These are phyloP conservation scores for Fundulus diaphanus DNA, from an alignment of 2,797 vertebrate genomes.

Conservation along the genomic window DNA sequence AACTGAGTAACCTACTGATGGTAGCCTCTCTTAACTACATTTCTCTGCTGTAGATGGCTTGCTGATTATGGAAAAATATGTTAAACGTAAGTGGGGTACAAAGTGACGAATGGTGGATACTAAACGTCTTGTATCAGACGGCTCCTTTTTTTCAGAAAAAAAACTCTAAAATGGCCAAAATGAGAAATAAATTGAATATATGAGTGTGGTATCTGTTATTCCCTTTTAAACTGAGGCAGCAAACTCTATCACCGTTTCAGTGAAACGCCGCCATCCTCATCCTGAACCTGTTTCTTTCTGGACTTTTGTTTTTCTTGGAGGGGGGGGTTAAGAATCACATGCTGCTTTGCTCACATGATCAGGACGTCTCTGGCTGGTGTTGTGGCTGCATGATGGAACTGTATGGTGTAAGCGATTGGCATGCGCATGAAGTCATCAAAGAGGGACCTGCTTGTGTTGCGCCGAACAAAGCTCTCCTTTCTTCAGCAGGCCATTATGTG, in stretches of 20 bases:
- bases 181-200: neutral
- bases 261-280: constrained; percentile 5
- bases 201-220: neutral
- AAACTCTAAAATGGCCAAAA: neutral
- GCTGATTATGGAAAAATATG: neutral
- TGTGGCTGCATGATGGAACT: constrained; percentile 56
- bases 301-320: constrained; percentile 7
- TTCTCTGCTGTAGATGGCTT: neutral
- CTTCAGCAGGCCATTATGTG: constrained; percentile 70
- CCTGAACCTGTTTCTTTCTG: constrained; percentile 23
- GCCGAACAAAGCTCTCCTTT: constrained; percentile 76
- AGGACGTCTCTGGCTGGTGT: constrained; percentile 39
- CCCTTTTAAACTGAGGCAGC: neutral
- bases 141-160: neutral
- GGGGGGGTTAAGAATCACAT: constrained; percentile 23
- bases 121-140: neutral
- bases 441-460: constrained; percentile 79
- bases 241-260: neutral
- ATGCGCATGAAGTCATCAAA: constrained; percentile 78
- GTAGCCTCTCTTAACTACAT: neutral
- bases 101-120: neutral
- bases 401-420: constrained; percentile 74
- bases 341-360: constrained; percentile 42
- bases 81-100: neutral
- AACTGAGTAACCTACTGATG: neutral